Percentiles rank a stretch among this genome's conserved stretches.
Evolutionary conservation across 2,113 vertebrate species (phyloP).

Genomic region (Phyllostomus discolor): DNA sequence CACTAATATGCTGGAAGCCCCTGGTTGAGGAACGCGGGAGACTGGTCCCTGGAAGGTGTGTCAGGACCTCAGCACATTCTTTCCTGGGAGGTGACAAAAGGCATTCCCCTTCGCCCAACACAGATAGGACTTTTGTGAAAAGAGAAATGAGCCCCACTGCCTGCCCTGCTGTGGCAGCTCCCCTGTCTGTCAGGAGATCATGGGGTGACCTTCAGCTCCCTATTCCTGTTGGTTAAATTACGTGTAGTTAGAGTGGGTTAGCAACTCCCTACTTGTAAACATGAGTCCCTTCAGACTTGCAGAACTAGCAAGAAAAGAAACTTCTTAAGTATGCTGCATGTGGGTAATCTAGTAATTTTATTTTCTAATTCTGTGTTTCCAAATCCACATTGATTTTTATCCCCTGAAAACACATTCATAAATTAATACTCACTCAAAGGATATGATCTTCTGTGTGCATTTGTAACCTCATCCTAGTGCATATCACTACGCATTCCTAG

Average conservation of each 20-base stretch:
- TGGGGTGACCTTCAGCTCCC: background rate
- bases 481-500: background rate
- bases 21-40: background rate
- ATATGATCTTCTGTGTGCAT: background rate
- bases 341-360: background rate
- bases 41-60: accelerated
- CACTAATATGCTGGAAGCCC: accelerated
- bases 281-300: background rate
- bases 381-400: background rate
- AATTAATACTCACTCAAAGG: accelerated
- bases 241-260: background rate
- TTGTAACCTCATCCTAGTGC: background rate
- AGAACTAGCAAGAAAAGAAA: background rate
- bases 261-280: background rate
- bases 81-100: background rate
- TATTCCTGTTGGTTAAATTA: background rate
- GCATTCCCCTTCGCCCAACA: background rate
- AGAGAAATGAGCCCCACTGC: too few relatives aligned
- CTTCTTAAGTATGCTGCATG: accelerated
- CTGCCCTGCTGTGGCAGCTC: too few relatives aligned
- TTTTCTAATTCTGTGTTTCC: background rate
- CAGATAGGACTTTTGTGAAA: background rate
- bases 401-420: background rate
- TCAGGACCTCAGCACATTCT: background rate
- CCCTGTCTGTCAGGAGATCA: background rate